These are phyloP conservation scores for Microdon myrmicae DNA, from an alignment of 2,888 invertebrate species.

Conservation along the genomic window DNA sequence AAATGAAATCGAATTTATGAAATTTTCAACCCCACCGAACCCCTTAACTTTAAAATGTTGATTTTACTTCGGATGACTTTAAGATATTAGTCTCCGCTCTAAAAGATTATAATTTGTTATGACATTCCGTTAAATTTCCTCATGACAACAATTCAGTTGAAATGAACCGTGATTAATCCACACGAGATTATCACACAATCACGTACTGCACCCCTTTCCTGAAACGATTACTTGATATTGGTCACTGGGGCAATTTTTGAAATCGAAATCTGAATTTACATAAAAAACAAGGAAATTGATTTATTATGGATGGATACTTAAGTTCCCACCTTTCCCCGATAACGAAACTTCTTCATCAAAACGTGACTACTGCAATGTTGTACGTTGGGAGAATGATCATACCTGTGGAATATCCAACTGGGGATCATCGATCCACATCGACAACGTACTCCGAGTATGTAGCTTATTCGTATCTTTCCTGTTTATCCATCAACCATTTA, in stretches of 20 bases:
- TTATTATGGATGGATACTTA: constrained; percentile 45
- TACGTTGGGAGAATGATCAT: constrained; percentile 29
- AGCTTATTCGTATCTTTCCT: constrained; percentile 14
- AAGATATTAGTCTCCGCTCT: no score
- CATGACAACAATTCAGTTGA: no score
- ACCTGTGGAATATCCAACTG: constrained; percentile 45
- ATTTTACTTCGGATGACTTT: no score
- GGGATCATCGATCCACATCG: constrained; percentile 33
- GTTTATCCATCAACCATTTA: constrained; percentile 22
- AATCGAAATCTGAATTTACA: constrained; percentile 50
- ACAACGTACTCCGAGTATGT: constrained; percentile 10
- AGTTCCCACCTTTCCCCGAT: constrained; percentile 45
- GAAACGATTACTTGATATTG: no score
- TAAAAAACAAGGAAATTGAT: constrained; percentile 50
- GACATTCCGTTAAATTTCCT: no score
- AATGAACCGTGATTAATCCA: no score
- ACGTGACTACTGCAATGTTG: constrained; percentile 44
- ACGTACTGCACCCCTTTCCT: no score
- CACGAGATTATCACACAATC: no score
- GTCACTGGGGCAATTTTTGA: constrained; percentile 50
- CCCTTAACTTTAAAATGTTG: no score
- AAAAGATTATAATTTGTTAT: no score
- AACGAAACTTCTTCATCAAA: constrained; percentile 14
- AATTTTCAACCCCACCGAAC: no score
- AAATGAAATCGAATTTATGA: no score